A percentile compares a stretch with the other conserved stretches of the same genome.
phyloP scores from a whole-genome alignment of 2,888 invertebrate species.

The Oligia latruncula region DNA sequence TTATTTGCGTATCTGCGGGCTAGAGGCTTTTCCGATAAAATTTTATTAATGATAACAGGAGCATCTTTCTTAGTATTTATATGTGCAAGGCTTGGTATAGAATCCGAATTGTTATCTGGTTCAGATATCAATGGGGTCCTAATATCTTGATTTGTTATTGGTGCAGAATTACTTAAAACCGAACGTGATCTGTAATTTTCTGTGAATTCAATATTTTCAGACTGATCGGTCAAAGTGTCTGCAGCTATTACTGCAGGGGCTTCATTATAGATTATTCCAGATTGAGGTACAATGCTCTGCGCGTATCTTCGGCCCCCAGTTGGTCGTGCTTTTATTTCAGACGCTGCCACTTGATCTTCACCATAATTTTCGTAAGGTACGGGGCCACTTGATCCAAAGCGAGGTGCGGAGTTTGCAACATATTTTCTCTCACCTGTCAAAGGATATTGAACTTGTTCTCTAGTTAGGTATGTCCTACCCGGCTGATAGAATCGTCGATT shows the following conservation, averaged over 20 bases:
- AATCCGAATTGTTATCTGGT: conserved; percentile 5
- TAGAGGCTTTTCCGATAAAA: background rate
- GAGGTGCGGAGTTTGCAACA: conserved; percentile 2
- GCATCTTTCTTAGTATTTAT: conserved; percentile 33
- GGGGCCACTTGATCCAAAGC: background rate
- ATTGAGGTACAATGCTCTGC: background rate
- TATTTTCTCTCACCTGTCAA: conserved; percentile 15
- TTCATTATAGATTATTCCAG: conserved; percentile 1
- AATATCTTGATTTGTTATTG: conserved; percentile 27
- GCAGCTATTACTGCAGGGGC: background rate
- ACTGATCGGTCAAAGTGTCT: background rate
- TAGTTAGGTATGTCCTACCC: background rate
- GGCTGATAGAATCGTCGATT: background rate
- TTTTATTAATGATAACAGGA: background rate
- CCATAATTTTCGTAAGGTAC: conserved; percentile 23
- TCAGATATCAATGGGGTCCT: background rate
- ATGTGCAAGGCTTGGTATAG: background rate
- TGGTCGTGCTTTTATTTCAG: background rate
- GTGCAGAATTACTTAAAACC: conserved; percentile 18
- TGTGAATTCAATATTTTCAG: background rate
- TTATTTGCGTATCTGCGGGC: background rate
- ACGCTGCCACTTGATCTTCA: background rate
- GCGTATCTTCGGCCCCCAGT: background rate
- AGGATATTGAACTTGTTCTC: conserved; percentile 29
- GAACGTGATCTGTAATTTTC: background rate